A percentile compares a stretch with the other conserved stretches of the same genome.
These are phyloP conservation scores for Melopsittacus undulatus DNA, from an alignment of 2,797 vertebrate species.

Conservation along the genomic window DNA sequence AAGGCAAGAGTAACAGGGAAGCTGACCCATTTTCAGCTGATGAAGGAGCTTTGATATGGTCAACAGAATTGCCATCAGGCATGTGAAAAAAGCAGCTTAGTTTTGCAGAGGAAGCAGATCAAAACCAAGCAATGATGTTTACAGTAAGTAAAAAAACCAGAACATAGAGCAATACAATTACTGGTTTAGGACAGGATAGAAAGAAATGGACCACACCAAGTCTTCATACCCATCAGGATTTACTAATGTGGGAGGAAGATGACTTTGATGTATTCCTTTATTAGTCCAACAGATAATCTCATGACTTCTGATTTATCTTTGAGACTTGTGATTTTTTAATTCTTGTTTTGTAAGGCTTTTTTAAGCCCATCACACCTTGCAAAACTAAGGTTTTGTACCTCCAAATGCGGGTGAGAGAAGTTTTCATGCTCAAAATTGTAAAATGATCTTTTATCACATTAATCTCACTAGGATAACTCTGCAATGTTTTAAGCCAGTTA, in stretches of 20 bases:
- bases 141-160: neutral
- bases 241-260: neutral
- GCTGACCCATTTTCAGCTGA: neutral
- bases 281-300: neutral
- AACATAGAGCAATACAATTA: neutral
- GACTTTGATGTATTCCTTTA: neutral
- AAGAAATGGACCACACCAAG: neutral
- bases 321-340: neutral
- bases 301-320: neutral
- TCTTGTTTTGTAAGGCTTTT: neutral
- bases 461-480: neutral
- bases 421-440: accelerated
- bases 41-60: neutral
- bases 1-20: neutral
- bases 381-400: no score
- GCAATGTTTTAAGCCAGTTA: neutral
- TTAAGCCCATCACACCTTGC: neutral
- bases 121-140: neutral
- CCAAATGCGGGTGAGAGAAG: neutral
- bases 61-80: neutral
- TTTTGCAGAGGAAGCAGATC: neutral
- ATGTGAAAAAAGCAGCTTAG: neutral
- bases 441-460: neutral
- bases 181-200: neutral
- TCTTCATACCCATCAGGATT: neutral